Conservation (phyloP, 2,113 vertebrate species). For the Anser brachyrhynchus region DNA sequence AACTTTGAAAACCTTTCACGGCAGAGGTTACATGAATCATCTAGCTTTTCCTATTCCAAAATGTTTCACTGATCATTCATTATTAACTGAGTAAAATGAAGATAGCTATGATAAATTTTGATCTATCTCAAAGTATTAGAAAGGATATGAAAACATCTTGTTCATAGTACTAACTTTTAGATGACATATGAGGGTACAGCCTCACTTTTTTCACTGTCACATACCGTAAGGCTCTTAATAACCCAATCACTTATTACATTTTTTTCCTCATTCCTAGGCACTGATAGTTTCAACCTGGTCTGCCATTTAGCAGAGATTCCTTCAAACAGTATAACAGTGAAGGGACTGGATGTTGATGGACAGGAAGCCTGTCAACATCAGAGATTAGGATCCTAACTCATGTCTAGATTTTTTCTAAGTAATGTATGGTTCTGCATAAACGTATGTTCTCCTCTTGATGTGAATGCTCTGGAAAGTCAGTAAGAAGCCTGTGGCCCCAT, state of each 20-base stretch:
- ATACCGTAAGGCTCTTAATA: constrained; percentile 29
- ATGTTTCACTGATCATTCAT: constrained; percentile 63
- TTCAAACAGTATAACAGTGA: background rate
- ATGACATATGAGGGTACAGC: constrained; percentile 33
- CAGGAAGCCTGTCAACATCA: background rate
- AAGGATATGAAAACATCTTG: constrained; percentile 67
- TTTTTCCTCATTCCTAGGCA: background rate
- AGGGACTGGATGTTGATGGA: background rate
- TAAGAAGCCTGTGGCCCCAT: background rate
- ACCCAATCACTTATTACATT: constrained; percentile 12
- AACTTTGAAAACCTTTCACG: constrained; percentile 52
- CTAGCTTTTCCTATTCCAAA: constrained; percentile 49
- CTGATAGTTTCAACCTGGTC: constrained; percentile 1
- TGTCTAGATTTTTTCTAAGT: background rate
- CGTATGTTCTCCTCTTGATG: background rate
- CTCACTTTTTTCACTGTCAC: constrained; percentile 34
- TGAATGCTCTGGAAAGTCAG: background rate
- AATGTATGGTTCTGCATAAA: background rate
- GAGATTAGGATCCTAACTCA: background rate
- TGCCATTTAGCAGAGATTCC: background rate
- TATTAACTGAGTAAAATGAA: constrained; percentile 70
- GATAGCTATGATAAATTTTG: constrained; percentile 53
- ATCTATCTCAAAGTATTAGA: constrained; percentile 53
- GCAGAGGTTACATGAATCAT: constrained; percentile 54
- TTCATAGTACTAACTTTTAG: constrained; percentile 64